phyloP scores from a whole-genome alignment of 2,888 invertebrate genomes.

The Aspidiotus rigidus region DNA sequence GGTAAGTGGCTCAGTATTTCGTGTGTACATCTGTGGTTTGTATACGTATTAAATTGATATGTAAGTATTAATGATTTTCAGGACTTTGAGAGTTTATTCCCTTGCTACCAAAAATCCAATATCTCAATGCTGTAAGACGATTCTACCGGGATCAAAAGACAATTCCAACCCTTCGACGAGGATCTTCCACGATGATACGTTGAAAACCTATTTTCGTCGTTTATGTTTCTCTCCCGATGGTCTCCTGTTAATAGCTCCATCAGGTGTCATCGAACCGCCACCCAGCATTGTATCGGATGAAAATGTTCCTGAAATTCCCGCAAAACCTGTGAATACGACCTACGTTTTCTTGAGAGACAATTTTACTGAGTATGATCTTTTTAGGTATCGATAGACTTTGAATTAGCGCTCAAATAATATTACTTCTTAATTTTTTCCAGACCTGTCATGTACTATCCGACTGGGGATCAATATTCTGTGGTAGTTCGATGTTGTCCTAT shows the following conservation, averaged over 20 bases:
- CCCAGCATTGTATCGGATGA: background rate
- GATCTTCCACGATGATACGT: constrained; percentile 82
- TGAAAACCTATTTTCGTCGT: constrained; percentile 87
- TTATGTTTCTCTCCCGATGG: constrained; percentile 88
- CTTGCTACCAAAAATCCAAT: constrained; percentile 53
- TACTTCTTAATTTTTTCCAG: constrained; percentile 45
- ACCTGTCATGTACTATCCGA: constrained; percentile 68
- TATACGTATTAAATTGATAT: constrained; percentile 13
- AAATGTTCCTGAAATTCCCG: constrained; percentile 47
- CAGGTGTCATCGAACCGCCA: constrained; percentile 63
- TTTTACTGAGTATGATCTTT: constrained; percentile 43
- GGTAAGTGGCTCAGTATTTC: constrained; percentile 46
- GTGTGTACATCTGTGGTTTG: background rate
- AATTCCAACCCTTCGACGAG: constrained; percentile 42
- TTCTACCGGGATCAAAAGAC: constrained; percentile 38
- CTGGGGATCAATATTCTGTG: constrained; percentile 69
- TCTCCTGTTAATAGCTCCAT: constrained; percentile 77
- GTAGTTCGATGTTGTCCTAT: constrained; percentile 74
- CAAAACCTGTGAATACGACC: constrained; percentile 48
- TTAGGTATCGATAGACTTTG: background rate
- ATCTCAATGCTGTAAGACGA: constrained; percentile 33
- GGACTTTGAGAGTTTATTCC: constrained; percentile 38
- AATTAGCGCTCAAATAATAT: background rate
- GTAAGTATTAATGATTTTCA: constrained; percentile 25
- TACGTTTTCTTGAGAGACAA: constrained; percentile 51